Evolutionary conservation across 2,888 invertebrate genomes (phyloP).

Genomic region (Netelia inedita): DNA sequence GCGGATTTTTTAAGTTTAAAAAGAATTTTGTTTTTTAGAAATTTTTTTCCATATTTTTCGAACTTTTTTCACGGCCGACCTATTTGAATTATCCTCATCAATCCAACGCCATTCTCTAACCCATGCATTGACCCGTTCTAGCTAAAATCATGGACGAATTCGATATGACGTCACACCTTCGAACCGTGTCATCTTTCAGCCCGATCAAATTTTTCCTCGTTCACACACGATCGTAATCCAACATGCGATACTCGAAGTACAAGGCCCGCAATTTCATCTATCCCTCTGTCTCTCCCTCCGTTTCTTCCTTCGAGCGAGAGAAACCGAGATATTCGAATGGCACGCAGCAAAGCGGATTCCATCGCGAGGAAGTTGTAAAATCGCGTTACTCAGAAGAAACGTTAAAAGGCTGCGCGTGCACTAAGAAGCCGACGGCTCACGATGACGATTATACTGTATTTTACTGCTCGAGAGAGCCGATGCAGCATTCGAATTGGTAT

Average conservation of each 20-base stretch:
- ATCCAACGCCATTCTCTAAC: no score
- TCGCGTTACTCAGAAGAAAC: slow-evolving; percentile 79
- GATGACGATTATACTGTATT: slow-evolving; percentile 51
- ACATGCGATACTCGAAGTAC: no score
- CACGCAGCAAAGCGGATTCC: slow-evolving; percentile 55
- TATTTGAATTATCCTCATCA: no score
- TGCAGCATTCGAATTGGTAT: slow-evolving; percentile 70
- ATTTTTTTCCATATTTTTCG: no score
- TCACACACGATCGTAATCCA: neutral
- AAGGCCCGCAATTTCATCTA: neutral
- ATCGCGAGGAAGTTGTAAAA: slow-evolving; percentile 82
- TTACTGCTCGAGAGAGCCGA: slow-evolving; percentile 48
- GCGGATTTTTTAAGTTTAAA: no score
- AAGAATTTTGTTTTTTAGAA: no score
- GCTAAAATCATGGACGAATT: no score
- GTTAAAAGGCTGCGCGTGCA: slow-evolving; percentile 69
- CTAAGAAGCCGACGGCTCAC: slow-evolving; percentile 42
- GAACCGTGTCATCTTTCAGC: no score
- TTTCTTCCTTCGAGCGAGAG: neutral
- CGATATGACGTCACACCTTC: no score
- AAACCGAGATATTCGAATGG: neutral
- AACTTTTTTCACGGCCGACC: no score
- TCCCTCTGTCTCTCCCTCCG: neutral
- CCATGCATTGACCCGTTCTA: no score
- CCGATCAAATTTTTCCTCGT: neutral